A percentile compares a stretch with the other conserved stretches of the same genome.
phyloP scores from a whole-genome alignment of 2,113 vertebrate genomes.

The Aleadryas rufinucha region DNA sequence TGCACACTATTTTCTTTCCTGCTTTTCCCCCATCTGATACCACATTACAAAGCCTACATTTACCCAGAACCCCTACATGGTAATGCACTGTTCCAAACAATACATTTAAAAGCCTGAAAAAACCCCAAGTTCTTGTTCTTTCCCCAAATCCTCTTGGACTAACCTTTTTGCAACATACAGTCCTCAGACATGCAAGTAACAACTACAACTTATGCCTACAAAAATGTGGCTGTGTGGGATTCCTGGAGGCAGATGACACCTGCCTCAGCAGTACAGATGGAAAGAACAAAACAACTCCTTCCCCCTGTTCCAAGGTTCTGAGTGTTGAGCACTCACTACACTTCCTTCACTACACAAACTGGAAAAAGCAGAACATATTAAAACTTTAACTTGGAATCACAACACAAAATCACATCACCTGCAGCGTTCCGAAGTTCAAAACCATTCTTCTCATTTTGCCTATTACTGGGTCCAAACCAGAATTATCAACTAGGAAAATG shows the following conservation, averaged over 20 bases:
- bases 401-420: neutral
- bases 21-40: neutral
- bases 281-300: neutral
- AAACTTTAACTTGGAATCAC: neutral
- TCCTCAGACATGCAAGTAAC: neutral
- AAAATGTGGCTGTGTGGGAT: neutral
- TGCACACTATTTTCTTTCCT: neutral
- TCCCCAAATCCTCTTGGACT: neutral
- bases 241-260: neutral
- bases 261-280: neutral
- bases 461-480: neutral
- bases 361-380: neutral
- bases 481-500: neutral
- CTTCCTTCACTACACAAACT: neutral
- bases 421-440: neutral
- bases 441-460: neutral
- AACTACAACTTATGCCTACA: neutral
- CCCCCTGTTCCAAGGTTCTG: neutral
- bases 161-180: neutral
- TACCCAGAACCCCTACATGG: neutral
- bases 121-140: neutral
- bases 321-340: no score
- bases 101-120: neutral
- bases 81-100: neutral
- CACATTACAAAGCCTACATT: neutral